Base-by-base conservation (phyloP, 2,797 vertebrate species). In the Scomberomorus guttatus region DNA sequence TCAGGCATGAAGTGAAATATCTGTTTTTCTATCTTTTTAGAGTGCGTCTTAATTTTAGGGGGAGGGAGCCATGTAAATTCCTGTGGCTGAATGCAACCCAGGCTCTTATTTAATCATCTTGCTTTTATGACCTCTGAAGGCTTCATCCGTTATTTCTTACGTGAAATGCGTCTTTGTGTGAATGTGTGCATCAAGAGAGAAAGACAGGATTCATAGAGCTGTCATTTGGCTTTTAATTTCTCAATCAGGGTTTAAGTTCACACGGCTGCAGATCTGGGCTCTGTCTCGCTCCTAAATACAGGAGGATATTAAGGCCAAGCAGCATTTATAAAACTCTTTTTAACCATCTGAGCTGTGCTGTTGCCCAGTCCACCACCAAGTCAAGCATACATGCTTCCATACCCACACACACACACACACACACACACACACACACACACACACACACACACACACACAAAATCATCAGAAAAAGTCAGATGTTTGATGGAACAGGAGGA, bases 21-120 rank as follows among this genome's bases (percentile, higher is more conserved):
- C 91, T 88, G 85, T 92, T 92, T 95, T 93, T 90, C 75, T 90
- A 74, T 88, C 85, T 89, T 90, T 89, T 83, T 86, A 89, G 86
- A 91, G 79, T 84, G 80, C 25, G 54, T 86, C 57, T 90, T 89
- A 83, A 89, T 90, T 89, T 87, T 57, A 55, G 48, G 48, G 73
- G 60, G 87, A 71, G 75, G 67, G 73, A 81, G 88, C 75, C 75
- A 61, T 83, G 84, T 76, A 83, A 87, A 92, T 93, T 90, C 88
- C 90, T 93, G 92, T 85, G 89, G 89, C 71, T 77, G 64, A 65
- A 82, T 27, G 61, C 50, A 85, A 69, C 37, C 71, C 37, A 17
- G 56, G 59, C 63, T 80, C 74, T 77, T 80, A 84, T 90, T 92
- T 81, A 89, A 90, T 92, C 85, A 74, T 75, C 71, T 46, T 13